Percentiles rank a stretch among this genome's conserved stretches.
These are phyloP conservation scores for Chelmon rostratus DNA, from an alignment of 2,797 vertebrate genomes.

Conservation along the genomic window DNA sequence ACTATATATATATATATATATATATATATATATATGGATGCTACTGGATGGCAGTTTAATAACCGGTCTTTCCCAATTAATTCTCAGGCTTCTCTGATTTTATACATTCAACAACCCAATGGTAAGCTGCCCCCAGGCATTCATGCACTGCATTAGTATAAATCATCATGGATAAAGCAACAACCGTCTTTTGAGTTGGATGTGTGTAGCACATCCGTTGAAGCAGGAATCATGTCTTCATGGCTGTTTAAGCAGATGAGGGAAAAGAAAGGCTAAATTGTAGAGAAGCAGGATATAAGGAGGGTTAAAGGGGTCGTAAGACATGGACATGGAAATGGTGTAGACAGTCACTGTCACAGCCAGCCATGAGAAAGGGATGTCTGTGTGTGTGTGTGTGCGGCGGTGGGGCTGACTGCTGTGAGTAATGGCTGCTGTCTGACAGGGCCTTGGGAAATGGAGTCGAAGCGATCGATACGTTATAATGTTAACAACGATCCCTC, in stretches of 20 bases:
- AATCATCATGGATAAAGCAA: slow-evolving; percentile 33
- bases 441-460: slow-evolving; percentile 81
- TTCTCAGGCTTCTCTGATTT: slow-evolving; percentile 9
- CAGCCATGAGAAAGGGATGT: slow-evolving; percentile 18
- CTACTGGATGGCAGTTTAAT: slow-evolving; percentile 21
- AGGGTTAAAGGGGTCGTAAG: slow-evolving; percentile 51
- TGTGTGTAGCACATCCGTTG: background rate
- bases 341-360: slow-evolving; percentile 69
- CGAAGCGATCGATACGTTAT: slow-evolving; percentile 85
- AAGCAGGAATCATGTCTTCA: slow-evolving; percentile 12
- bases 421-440: slow-evolving; percentile 83
- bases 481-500: slow-evolving; percentile 84
- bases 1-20: too few relatives aligned
- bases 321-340: slow-evolving; percentile 55
- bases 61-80: slow-evolving; percentile 31
- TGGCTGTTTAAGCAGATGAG: slow-evolving; percentile 9
- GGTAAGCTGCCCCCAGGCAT: slow-evolving; percentile 24
- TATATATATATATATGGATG: too few relatives aligned
- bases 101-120: background rate
- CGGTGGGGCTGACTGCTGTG: slow-evolving; percentile 70
- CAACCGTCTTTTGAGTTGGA: slow-evolving; percentile 2
- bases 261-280: slow-evolving; percentile 43
- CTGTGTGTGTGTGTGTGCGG: slow-evolving; percentile 41
- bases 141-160: slow-evolving; percentile 22
- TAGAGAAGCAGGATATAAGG: slow-evolving; percentile 21